Percentiles rank a stretch among this genome's conserved stretches.
phyloP scores from a whole-genome alignment of 2,113 vertebrate genomes.

The Seriola aureovittata region DNA sequence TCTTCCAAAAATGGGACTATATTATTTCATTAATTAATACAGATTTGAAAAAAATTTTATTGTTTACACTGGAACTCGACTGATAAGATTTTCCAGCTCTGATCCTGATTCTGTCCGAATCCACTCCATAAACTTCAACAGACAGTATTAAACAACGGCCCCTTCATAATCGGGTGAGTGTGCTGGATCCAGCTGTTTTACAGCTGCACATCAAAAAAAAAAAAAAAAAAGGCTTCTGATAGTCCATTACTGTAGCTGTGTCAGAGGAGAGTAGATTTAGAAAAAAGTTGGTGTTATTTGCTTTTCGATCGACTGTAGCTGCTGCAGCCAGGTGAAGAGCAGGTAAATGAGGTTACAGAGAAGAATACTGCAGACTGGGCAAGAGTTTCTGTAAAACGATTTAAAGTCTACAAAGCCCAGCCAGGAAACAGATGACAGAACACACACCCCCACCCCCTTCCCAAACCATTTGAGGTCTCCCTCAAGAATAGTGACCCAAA shows the following conservation, averaged over 20 bases:
- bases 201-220: conserved; percentile 51
- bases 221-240: conserved; percentile 3
- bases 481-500: conserved; percentile 52
- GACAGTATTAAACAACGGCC: conserved; percentile 53
- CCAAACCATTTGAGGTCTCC: conserved; percentile 33
- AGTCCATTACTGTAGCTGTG: conserved; percentile 4
- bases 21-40: neutral
- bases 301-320: neutral
- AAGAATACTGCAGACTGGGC: neutral
- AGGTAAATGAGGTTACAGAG: conserved; percentile 1
- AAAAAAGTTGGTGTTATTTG: neutral
- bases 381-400: conserved; percentile 1
- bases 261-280: neutral
- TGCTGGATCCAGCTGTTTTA: conserved; percentile 72
- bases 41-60: neutral
- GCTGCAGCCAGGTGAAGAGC: conserved; percentile 2
- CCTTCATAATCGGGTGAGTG: conserved; percentile 58
- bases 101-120: conserved; percentile 32
- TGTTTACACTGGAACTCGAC: neutral
- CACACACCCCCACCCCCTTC: neutral
- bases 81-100: neutral
- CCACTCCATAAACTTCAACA: conserved; percentile 39
- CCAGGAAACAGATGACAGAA: conserved; percentile 53
- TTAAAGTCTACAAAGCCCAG: conserved; percentile 15
- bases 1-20: neutral